phyloP scores from a whole-genome alignment of 2,888 invertebrate genomes.

The Drosophila imparisetae region DNA sequence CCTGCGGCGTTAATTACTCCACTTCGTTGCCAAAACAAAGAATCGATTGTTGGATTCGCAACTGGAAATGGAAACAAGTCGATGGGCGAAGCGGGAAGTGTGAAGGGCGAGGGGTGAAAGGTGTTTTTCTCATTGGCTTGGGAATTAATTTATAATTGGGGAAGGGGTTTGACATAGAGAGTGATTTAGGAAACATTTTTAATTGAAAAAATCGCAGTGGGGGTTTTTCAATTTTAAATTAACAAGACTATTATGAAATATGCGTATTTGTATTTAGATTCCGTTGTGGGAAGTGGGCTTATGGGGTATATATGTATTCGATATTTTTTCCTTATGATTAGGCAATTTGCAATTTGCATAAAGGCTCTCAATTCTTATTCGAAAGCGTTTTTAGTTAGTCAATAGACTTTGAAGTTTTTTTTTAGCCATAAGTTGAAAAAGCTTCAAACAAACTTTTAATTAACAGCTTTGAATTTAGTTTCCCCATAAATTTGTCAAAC shows the following conservation, averaged over 20 bases:
- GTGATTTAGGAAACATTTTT: not conserved
- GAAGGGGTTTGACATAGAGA: not conserved
- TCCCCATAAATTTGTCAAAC: not conserved
- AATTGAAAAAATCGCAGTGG: not conserved
- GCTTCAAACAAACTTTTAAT: not conserved
- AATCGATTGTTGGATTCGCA: conserved; percentile 23
- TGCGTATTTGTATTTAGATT: not conserved
- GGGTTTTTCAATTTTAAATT: not conserved
- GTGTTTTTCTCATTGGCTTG: not conserved
- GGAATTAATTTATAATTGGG: not conserved
- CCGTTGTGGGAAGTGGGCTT: not conserved
- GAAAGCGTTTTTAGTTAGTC: no score
- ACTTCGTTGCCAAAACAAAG: conserved; percentile 51
- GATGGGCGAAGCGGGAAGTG: not conserved
- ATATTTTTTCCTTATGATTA: not conserved
- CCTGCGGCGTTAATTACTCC: conserved; percentile 55
- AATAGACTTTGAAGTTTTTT: no score
- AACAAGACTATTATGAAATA: not conserved
- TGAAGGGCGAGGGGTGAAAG: not conserved
- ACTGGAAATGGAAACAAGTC: not conserved
- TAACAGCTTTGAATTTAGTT: not conserved
- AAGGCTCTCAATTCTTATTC: not conserved
- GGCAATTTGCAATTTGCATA: not conserved
- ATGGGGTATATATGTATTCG: not conserved
- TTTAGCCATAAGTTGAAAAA: not conserved